phyloP scores from a whole-genome alignment of 2,888 invertebrate genomes.

The Cheilosia scutellata region DNA sequence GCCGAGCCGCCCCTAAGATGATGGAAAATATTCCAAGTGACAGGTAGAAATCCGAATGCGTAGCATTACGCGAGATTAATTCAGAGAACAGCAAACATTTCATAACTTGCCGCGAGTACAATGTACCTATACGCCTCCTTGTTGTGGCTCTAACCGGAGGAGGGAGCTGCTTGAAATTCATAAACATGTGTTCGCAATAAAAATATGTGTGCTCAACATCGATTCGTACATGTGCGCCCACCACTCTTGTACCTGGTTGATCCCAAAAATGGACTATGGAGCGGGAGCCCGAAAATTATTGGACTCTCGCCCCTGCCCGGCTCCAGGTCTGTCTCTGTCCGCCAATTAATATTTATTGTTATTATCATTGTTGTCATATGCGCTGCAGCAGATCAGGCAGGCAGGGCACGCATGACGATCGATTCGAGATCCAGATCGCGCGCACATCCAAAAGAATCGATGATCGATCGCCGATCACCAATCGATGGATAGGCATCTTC shows the following conservation, averaged over 20 bases:
- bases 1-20: slow-evolving; percentile 17
- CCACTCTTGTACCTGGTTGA: slow-evolving; percentile 49
- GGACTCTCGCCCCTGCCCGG: slow-evolving; percentile 21
- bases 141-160: background rate
- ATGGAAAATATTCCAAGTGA: slow-evolving; percentile 61
- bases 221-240: slow-evolving; percentile 67
- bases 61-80: slow-evolving; percentile 69
- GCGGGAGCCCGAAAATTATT: slow-evolving; percentile 66
- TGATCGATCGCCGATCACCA: slow-evolving; percentile 61
- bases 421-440: slow-evolving; percentile 74
- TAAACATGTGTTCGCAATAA: slow-evolving; percentile 78
- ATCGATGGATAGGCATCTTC: slow-evolving; percentile 60
- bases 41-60: slow-evolving; percentile 65
- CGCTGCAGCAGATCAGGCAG: slow-evolving; percentile 67
- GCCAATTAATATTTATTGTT: slow-evolving; percentile 76
- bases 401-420: slow-evolving; percentile 76
- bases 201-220: slow-evolving; percentile 76
- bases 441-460: slow-evolving; percentile 55
- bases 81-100: slow-evolving; percentile 66
- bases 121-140: background rate
- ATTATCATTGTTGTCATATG: slow-evolving; percentile 76
- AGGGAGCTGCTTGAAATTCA: slow-evolving; percentile 77
- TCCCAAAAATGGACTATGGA: slow-evolving; percentile 66
- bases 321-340: slow-evolving; percentile 25
- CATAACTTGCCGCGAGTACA: slow-evolving; percentile 59